Percentiles rank a stretch among this genome's conserved stretches.
phyloP scores from a whole-genome alignment of 2,113 vertebrate genomes.

The Cepphus grylle region DNA sequence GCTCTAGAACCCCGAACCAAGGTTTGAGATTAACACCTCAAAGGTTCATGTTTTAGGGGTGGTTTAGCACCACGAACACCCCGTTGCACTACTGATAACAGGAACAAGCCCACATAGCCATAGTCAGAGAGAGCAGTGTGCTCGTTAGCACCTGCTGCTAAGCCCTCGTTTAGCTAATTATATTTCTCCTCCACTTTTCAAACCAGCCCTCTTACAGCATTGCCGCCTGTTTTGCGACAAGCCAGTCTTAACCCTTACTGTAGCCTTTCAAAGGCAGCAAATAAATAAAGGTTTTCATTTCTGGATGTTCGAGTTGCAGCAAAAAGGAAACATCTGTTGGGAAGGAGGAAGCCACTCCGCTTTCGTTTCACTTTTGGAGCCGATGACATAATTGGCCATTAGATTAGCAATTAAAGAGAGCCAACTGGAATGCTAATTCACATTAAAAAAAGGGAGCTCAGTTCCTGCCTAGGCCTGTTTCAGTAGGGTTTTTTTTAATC shows the following conservation, averaged over 20 bases:
- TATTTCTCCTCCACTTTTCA: slow-evolving; percentile 3
- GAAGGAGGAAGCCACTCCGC: not conserved
- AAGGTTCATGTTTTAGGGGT: not conserved
- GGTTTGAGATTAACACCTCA: not conserved
- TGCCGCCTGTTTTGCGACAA: not conserved
- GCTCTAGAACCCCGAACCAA: not conserved
- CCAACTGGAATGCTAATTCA: slow-evolving; percentile 23
- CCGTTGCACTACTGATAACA: not conserved
- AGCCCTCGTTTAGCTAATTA: not conserved
- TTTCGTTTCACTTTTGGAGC: not conserved
- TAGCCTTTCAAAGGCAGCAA: not conserved
- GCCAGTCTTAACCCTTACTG: not conserved
- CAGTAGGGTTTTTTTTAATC: not conserved
- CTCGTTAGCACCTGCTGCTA: not conserved
- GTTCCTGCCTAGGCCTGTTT: not conserved
- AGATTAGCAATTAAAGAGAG: slow-evolving; percentile 4
- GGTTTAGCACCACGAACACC: not conserved
- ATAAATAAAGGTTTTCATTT: not conserved
- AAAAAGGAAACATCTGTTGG: slow-evolving; percentile 28
- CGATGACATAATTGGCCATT: slow-evolving; percentile 19
- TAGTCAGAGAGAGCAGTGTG: not conserved
- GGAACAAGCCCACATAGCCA: not conserved
- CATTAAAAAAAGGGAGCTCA: not conserved
- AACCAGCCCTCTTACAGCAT: not conserved
- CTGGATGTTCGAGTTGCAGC: not conserved